Evolutionary conservation across 2,113 vertebrate genomes (phyloP), one percentile per base, ranked within the genome.

Genomic region (Microcebus griseorufus): DNA sequence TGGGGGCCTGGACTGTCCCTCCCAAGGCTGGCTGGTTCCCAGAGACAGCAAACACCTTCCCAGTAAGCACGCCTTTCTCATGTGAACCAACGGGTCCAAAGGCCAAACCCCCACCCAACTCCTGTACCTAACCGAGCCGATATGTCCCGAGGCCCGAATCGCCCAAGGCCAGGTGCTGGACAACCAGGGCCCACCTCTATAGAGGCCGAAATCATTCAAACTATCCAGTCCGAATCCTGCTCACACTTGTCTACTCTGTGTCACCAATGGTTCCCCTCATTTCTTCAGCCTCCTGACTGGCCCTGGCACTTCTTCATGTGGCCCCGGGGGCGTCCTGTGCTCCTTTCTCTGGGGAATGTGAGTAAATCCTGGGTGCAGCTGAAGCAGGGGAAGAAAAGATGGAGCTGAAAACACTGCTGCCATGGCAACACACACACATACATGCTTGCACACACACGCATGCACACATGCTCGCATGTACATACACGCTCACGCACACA

Each of bases 401-500:
- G 22, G n/a, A 42, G 65, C 51, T 53, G 42, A 67, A 39, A 80
- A 79, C 12, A 0, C 5, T 23, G 18, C 62, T 34, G 1, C 16
- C 6, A 5, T 39, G 34, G 9, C 51, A 7, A 64, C 29, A 23
- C 0, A 7, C 29, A 3, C 4, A 14, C 0, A 37, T 9, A 9
- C 58, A 60, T 23, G 58, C 58, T 23, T 2, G 8, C 20, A 60
- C 58, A 8, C 6, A 23, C 58, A 9, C 16, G 14, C 0, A 7
- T 25, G 2, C 3, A 14, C 0, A 32, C 58, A 23, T 2, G 10
- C 13, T 3, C 12, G 13, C 11, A 12, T 51, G 48, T 0, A 45
- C 45, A 48, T 10, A 48, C 45, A 48, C 10, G 45, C 45, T 11
- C 45, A 3, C 23, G 9, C 7, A 5, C 29, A 23, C 0, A 6